Evolutionary conservation across 2,113 vertebrate species (phyloP), one percentile per base, ranked within the genome.

Genomic region (Solea senegalensis): DNA sequence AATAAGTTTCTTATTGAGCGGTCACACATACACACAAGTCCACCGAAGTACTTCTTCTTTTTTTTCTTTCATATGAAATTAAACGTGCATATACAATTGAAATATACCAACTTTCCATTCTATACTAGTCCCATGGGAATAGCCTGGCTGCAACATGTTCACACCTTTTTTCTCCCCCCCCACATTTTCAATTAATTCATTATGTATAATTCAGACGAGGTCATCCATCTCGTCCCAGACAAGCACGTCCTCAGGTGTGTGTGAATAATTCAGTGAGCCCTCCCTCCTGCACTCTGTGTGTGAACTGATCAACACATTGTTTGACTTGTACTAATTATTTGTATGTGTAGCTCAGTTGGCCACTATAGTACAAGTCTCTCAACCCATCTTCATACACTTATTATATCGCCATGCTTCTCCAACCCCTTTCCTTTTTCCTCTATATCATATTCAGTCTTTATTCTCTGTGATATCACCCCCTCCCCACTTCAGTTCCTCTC

Each of bases 181-280:
- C 11, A 10, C 11, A 69, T 67, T 86, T 73, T 80, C 15, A 74
- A 61, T 48, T 72, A 62, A 86, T 91, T 76, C 53, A 91, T 89
- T 74, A 90, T 91, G 81, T 56, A 83, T 82, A 77, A 55, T 46
- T 83, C 63, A 77, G 69, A 81, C 80, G 76, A 85, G 72, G 69
- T n/a, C 81, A 86, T 91, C 73, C 76, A 88, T 91, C 84, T 86
- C 60, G 40, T 76, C 41, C 41, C 68, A 84, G 85, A 87, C 88
- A 88, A 72, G 61, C 75, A 85, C 74, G 82, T 90, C 90, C 88
- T 84, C 81, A 87, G 91, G 91, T 92, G 86, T 50, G 50, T 80
- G 60, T 90, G 49, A 90, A 89, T 91, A 76, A 90, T 91, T 90
- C 81, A 91, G 68, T 16, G 52, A 40, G 45, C 78, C 73, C 81